Evolutionary conservation across 2,113 vertebrate species (phyloP), one percentile per base, ranked within the genome.

Genomic region (Melanostigma gelatinosum): DNA sequence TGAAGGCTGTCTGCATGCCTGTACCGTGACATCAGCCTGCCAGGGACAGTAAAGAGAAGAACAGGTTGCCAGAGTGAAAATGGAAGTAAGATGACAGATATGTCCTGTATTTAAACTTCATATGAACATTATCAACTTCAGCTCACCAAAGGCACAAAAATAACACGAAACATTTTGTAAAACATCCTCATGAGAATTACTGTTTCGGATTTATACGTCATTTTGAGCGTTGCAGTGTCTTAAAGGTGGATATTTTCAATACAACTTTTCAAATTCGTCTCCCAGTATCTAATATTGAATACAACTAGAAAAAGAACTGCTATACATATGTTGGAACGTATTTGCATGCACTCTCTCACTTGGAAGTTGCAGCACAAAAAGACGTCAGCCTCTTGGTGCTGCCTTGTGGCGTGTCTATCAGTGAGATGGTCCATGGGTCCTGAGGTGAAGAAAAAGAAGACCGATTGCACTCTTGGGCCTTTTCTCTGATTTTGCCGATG

Each of bases 401-500:
- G 72, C 93, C 93, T 16, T 93, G 71, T 29, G 91, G 91, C 9
- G 83, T 85, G 20, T 93, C 88, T 10, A 69, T 57, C 16, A 95
- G 77, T 2, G 15, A 48, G 18, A 95, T 82, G 27, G 22, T 2
- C 90, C 91, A 95, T 12, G 63, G 77, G n/a, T 89, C 83, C 92
- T 94, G 79, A 67, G 16, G 36, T 54, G 22, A 27, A 55, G n/a
- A 63, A 68, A 60, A 9, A 22, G 40, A 24, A 54, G 11, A 52
- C 24, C 16, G 44, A 62, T 13, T 18, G 5, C 4, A 46, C 10
- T 32, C 7, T 55, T 9, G 12, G n/a, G 38, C 18, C 11, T 44
- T 65, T 55, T 8, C 13, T 75, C 24, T 58, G 65, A 68, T 76
- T 32, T 38, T 55, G 1, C 52, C 63, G 11, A 24, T 57, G 57